Evolutionary conservation across 2,888 invertebrate genomes (phyloP).

Genomic region (Drosophila cyrtoloma): DNA sequence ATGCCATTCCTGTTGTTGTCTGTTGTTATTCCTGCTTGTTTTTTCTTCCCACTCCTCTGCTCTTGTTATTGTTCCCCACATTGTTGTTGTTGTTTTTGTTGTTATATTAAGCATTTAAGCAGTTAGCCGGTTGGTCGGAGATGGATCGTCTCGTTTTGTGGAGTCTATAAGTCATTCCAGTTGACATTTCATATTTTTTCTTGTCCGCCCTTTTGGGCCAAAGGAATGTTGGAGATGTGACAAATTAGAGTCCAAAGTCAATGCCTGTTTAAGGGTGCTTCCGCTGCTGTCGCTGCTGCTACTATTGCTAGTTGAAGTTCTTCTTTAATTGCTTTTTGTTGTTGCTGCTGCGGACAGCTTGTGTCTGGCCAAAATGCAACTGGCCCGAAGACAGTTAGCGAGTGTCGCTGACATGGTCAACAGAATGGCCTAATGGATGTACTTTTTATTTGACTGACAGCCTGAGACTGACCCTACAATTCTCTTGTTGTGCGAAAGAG

Average conservation of each 20-base stretch:
- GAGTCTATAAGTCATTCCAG: conserved; percentile 66
- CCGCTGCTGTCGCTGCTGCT: background rate
- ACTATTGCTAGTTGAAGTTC: conserved; percentile 25
- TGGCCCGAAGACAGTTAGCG: conserved; percentile 34
- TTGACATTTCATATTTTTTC: conserved; percentile 65
- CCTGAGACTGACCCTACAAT: conserved; percentile 42
- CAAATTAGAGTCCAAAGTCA: conserved; percentile 43
- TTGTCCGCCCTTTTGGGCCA: conserved; percentile 11
- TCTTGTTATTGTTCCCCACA: conserved; percentile 7
- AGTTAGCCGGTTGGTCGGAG: conserved; percentile 60
- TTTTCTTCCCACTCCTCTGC: conserved; percentile 21
- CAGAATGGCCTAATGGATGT: conserved; percentile 54
- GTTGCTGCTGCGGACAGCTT: conserved; percentile 52
- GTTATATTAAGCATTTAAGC: conserved; percentile 73
- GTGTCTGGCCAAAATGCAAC: conserved; percentile 48
- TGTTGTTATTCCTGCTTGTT: conserved; percentile 32
- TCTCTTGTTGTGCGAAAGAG: conserved; percentile 24
- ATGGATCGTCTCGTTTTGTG: conserved; percentile 47
- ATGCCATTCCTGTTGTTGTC: conserved; percentile 50
- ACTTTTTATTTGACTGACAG: conserved; percentile 47
- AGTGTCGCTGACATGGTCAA: conserved; percentile 54
- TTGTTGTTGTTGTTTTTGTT: conserved; percentile 28
- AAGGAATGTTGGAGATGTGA: conserved; percentile 41
- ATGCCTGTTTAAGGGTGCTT: conserved; percentile 29
- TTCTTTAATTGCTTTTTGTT: conserved; percentile 50